Evolutionary conservation across 2,113 vertebrate genomes (phyloP).

Genomic region (Clinocottus analis): DNA sequence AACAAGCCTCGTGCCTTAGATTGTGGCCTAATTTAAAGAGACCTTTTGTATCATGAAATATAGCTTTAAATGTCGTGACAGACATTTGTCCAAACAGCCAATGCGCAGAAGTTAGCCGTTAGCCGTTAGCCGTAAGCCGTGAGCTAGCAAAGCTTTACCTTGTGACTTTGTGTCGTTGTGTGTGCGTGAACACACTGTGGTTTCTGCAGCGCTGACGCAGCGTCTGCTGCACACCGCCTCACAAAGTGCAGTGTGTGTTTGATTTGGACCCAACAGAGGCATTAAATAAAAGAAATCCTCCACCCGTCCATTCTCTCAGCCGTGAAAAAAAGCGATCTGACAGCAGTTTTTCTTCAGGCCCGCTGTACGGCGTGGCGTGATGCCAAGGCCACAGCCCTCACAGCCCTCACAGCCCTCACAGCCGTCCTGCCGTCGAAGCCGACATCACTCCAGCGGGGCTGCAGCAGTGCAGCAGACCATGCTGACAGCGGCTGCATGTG

Average conservation of each 20-base stretch:
- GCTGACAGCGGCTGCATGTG: conserved; percentile 43
- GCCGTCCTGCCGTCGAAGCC: conserved; percentile 17
- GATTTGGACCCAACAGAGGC: conserved; percentile 1
- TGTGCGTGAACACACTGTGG: background rate
- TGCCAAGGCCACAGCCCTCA: conserved; percentile 16
- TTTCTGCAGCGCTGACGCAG: background rate
- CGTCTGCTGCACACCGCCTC: conserved; percentile 1
- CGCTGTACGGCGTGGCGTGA: background rate
- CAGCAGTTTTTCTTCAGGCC: conserved; percentile 4
- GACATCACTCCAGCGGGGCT: conserved; percentile 6
- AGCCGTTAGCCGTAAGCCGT: too few relatives aligned
- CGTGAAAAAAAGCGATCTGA: background rate
- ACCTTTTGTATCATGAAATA: background rate
- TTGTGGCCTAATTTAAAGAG: background rate
- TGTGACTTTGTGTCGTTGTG: background rate
- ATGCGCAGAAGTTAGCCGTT: background rate
- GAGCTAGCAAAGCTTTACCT: background rate
- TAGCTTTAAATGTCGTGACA: background rate
- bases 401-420: conserved; percentile 13
- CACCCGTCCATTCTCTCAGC: conserved; percentile 11
- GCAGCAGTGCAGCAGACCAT: conserved; percentile 1
- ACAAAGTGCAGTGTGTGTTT: conserved; percentile 21
- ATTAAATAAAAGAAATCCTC: conserved; percentile 3
- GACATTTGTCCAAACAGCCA: background rate
- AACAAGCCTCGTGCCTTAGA: background rate